Evolutionary conservation across 2,113 vertebrate genomes (phyloP).

Genomic region (Notothenia rossii): DNA sequence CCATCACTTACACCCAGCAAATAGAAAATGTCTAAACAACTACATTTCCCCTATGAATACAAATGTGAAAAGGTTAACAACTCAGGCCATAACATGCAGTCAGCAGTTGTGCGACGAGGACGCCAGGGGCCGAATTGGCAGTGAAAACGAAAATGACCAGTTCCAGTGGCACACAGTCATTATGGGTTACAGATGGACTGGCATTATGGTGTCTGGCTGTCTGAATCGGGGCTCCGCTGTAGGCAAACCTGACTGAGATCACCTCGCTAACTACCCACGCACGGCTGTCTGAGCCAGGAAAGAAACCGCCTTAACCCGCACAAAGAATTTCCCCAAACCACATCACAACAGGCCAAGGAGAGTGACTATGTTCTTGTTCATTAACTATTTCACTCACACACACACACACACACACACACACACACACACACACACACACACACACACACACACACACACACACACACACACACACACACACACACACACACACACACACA

Average conservation of each 20-base stretch:
- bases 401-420: conserved; percentile 30
- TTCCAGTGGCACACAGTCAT: conserved; percentile 79
- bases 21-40: conserved; percentile 82
- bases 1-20: conserved; percentile 79
- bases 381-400: conserved; percentile 56
- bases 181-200: conserved; percentile 79
- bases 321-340: conserved; percentile 77
- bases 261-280: conserved; percentile 76
- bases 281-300: conserved; percentile 70
- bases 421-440: conserved; percentile 42
- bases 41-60: conserved; percentile 73
- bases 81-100: conserved; percentile 66
- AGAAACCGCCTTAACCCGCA: conserved; percentile 67
- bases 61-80: conserved; percentile 75
- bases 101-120: conserved; percentile 68
- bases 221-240: conserved; percentile 77
- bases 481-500: conserved; percentile 24
- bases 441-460: neutral
- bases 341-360: conserved; percentile 70
- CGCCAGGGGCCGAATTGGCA: conserved; percentile 70
- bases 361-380: conserved; percentile 63
- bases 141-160: conserved; percentile 78
- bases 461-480: neutral
- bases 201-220: conserved; percentile 83
- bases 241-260: conserved; percentile 81